Base-by-base conservation (phyloP, 2,888 invertebrate species). In the Pantelozetes paolii region DNA sequence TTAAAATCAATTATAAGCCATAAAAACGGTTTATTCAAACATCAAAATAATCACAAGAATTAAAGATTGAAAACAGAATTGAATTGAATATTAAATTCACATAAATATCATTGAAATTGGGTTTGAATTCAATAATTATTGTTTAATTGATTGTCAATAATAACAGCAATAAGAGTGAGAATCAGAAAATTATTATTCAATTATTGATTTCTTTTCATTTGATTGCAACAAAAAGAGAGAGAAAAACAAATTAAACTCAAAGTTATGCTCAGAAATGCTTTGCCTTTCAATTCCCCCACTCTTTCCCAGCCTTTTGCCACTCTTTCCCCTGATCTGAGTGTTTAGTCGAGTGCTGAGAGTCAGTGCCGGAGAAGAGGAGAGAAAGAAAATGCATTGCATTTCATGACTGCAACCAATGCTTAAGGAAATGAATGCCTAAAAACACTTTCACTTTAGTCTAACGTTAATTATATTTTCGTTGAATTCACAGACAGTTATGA, bases 381-480 rank as follows among this genome's bases (percentile, higher is more conserved):
- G 23, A 67, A 23, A 20, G 40, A 67, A 23, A 67, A 67, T 15
- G 18, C 15, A 67, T 40, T 67, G 67, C 67, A 36, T 67, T 67
- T 36, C 13, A n/a, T 23, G 9, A 36, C 9, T 2, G 20, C 32
- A n/a, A 42, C 2, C 67, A 62, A 30, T 30, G 62, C 62, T 67
- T 67, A 67, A 62, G 67, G 67, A 67, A 67, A 67, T 67, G 67
- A 67, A 67, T 40, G 59, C 32, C 67, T 67, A 67, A 67, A 67
- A 67, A 67, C 67, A 67, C 67, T 67, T 67, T 67, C 67, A 67
- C 67, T 67, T 67, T 67, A 67, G 40, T 36, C 67, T 40, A 67
- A 67, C 40, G 67, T 67, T 40, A 67, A 67, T 67, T 67, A 67
- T 67, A 67, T 67, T 67, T 36, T 15, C 13, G 30, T 26, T 26